A percentile compares a stretch with the other conserved stretches of the same genome.
Evolutionary conservation across 1,140 invertebrate species (phyloP).

Genomic region (Zaprionus ghesquierei): DNA sequence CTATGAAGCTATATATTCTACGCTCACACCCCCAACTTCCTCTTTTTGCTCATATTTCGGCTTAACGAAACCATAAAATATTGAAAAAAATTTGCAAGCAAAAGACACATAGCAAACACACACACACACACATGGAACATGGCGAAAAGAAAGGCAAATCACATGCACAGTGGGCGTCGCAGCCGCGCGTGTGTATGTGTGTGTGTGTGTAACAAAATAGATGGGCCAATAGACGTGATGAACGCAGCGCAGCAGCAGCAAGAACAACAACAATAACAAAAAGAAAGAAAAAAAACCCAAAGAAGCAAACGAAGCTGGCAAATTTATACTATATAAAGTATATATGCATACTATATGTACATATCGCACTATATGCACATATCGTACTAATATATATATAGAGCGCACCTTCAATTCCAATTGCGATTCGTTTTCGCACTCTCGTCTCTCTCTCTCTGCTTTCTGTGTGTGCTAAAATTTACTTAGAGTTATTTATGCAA

Average conservation of each 20-base stretch:
- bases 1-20: neutral
- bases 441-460: neutral
- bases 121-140: slow-evolving; percentile 12
- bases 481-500: slow-evolving; percentile 80
- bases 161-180: slow-evolving; percentile 35
- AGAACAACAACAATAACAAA: slow-evolving; percentile 12
- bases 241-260: slow-evolving; percentile 40
- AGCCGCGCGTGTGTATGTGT: slow-evolving; percentile 1
- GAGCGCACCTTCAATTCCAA: slow-evolving; percentile 28
- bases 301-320: slow-evolving; percentile 40
- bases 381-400: slow-evolving; percentile 35
- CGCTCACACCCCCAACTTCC: neutral
- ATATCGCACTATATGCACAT: slow-evolving; percentile 35
- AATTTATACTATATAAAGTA: slow-evolving; percentile 60
- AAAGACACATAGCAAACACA: slow-evolving; percentile 8
- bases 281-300: slow-evolving; percentile 5
- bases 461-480: slow-evolving; percentile 61
- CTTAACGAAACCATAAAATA: slow-evolving; percentile 64
- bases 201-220: slow-evolving; percentile 38
- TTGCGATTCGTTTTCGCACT: slow-evolving; percentile 11
- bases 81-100: slow-evolving; percentile 21
- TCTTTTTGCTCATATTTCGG: slow-evolving; percentile 14
- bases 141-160: slow-evolving; percentile 42
- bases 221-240: slow-evolving; percentile 75
- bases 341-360: slow-evolving; percentile 33